Base-by-base conservation (phyloP, 2,888 invertebrate genomes). In the Leptinotarsa rubiginosa region DNA sequence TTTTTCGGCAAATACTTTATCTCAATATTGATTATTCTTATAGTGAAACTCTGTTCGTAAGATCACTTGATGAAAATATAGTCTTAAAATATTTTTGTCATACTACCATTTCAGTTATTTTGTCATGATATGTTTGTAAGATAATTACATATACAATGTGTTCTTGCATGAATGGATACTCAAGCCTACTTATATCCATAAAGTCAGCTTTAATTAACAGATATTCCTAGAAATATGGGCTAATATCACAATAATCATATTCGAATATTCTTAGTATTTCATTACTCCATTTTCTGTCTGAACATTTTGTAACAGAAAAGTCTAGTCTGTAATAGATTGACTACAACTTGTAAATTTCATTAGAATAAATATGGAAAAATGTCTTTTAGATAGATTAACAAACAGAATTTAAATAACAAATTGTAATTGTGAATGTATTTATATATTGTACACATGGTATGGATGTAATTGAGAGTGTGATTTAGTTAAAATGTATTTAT, bases 401-500 rank as follows among this genome's bases (percentile, higher is more conserved):
- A 83, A 83, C 83, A 81, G 83, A 81, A 81, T 80, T 70, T 77
- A 18, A 64, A 66, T 49, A 74, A 67, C 72, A 75, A 76, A 75
- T 69, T 79, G 74, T 80, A 81, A 80, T 79, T 79, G 54, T 81
- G 82, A 81, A 81, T 84, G 83, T 83, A 81, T 81, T 83, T 84
- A 78, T 83, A 82, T 80, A 81, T 78, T 83, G 82, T 84, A 82
- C 81, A 82, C 81, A 81, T 75, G 73, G 75, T 78, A 75, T 81
- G 77, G 77, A 76, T 76, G 82, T 77, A 78, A 78, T 77, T 70
- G 80, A 77, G 77, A 78, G 78, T 75, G 73, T 81, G 80, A 72
- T 78, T 78, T 83, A 81, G 83, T 77, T 78, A 79, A 84, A 84
- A 81, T 85, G 85, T 87, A 87, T 87, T 87, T 87, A 87, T 87